These are phyloP conservation scores for Alloplasta piceator DNA, from an alignment of 2,888 invertebrate genomes.

Conservation along the genomic window DNA sequence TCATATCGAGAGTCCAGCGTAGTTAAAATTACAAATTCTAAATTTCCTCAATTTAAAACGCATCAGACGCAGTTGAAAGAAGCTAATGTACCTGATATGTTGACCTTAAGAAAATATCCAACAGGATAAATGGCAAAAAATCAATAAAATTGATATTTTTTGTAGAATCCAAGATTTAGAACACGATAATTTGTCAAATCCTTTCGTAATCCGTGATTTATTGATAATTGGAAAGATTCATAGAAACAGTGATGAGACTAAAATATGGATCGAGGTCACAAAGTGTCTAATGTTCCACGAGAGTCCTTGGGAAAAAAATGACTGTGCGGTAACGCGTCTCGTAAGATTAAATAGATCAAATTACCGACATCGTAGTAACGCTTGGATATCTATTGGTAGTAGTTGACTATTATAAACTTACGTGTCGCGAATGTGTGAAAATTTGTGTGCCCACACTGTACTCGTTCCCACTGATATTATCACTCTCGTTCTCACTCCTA, in stretches of 20 bases:
- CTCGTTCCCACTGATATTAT: slow-evolving; percentile 21
- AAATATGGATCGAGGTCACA: slow-evolving; percentile 60
- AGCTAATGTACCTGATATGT: no score
- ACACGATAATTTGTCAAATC: no score
- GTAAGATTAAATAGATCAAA: slow-evolving; percentile 67
- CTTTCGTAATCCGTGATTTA: slow-evolving; percentile 49
- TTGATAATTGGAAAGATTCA: slow-evolving; percentile 50
- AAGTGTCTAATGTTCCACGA: slow-evolving; percentile 52
- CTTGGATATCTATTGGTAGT: slow-evolving; percentile 27
- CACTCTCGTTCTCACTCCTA: slow-evolving; percentile 27
- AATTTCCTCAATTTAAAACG: no score
- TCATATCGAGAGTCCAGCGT: no score
- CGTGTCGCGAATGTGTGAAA: slow-evolving; percentile 51
- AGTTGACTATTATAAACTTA: background rate
- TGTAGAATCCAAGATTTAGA: no score
- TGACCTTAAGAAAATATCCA: no score
- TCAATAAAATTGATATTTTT: no score
- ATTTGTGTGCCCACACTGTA: slow-evolving; percentile 12
- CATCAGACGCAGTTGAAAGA: no score
- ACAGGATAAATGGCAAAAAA: no score
- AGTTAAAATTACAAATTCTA: no score
- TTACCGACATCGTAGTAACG: slow-evolving; percentile 57
- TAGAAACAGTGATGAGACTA: slow-evolving; percentile 37
- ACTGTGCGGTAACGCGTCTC: slow-evolving; percentile 62
- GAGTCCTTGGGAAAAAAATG: slow-evolving; percentile 62